Evolutionary conservation across 2,113 vertebrate genomes (phyloP).

Genomic region (Pogona vitticeps): DNA sequence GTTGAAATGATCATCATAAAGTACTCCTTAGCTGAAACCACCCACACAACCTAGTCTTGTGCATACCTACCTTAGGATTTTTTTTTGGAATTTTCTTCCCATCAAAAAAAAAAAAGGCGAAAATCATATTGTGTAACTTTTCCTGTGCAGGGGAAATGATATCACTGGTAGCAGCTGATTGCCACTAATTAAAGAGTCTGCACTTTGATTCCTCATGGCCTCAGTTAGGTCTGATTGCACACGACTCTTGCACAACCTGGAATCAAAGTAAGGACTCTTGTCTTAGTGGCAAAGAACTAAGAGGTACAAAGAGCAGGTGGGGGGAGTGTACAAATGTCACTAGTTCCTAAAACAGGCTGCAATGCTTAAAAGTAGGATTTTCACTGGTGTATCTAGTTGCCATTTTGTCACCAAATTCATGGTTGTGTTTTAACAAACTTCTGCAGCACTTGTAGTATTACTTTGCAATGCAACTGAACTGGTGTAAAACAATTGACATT

Average conservation of each 20-base stretch:
- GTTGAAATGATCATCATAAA: not conserved
- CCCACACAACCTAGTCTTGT: not conserved
- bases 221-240: no score
- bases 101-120: not conserved
- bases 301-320: not conserved
- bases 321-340: no score
- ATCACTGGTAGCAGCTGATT: no score
- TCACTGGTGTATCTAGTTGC: not conserved
- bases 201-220: no score
- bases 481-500: conserved; percentile 57
- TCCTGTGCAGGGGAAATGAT: no score
- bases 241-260: no score
- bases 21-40: not conserved
- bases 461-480: conserved; percentile 21
- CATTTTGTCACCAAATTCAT: not conserved
- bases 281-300: not conserved
- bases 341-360: no score
- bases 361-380: not conserved
- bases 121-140: no score
- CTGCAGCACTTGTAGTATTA: conserved; percentile 9
- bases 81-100: not conserved
- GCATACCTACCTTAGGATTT: not conserved
- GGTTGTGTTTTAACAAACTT: conserved; percentile 36
- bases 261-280: no score
- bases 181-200: no score